phyloP scores from a whole-genome alignment of 2,113 vertebrate species.

The Nematolebias whitei region DNA sequence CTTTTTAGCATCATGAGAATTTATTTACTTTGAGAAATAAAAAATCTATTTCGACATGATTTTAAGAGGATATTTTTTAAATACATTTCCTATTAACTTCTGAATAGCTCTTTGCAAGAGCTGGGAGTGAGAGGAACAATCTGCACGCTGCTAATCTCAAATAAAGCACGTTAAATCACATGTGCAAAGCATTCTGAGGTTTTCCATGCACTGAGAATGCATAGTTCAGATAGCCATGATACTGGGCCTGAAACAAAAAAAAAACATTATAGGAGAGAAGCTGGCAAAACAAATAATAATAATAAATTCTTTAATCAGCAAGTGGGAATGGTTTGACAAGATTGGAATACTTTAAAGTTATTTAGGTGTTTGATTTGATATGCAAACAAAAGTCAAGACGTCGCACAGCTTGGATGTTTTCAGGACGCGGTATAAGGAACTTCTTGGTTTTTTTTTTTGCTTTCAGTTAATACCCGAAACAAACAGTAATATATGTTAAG shows the following conservation, averaged over 20 bases:
- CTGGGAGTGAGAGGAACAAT: slow-evolving; percentile 46
- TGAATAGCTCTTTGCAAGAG: slow-evolving; percentile 14
- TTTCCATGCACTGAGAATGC: slow-evolving; percentile 60
- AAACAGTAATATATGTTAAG: slow-evolving; percentile 56
- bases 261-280: background rate
- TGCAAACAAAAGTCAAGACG: background rate
- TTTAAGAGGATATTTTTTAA: slow-evolving; percentile 26
- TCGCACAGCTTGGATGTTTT: slow-evolving; percentile 57
- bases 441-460: slow-evolving; percentile 46
- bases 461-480: slow-evolving; percentile 53
- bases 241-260: slow-evolving; percentile 47
- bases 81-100: slow-evolving; percentile 35
- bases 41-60: background rate
- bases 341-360: background rate
- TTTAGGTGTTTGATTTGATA: background rate
- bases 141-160: slow-evolving; percentile 62
- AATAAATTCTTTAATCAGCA: background rate
- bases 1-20: slow-evolving; percentile 23
- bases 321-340: slow-evolving; percentile 15
- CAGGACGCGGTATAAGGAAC: slow-evolving; percentile 24
- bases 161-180: slow-evolving; percentile 54
- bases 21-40: background rate
- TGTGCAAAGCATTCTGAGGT: slow-evolving; percentile 59
- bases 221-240: slow-evolving; percentile 68
- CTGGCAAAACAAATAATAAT: background rate